phyloP scores from a whole-genome alignment of 2,888 invertebrate species.

The Agriopis aurantiaria region DNA sequence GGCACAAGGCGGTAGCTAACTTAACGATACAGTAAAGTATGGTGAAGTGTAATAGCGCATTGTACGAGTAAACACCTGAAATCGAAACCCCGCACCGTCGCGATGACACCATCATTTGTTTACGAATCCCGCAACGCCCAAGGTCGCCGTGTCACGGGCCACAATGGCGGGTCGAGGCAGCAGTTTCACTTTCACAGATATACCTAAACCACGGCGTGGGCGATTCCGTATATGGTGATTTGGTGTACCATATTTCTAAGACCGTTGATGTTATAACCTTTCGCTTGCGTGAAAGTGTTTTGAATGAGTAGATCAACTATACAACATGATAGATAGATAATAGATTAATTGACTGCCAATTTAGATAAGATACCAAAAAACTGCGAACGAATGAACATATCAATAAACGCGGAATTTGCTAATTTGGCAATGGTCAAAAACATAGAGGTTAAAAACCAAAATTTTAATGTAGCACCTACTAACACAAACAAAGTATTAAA shows the following conservation, averaged over 20 bases:
- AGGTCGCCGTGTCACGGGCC: slow-evolving; percentile 74
- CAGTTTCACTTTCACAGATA: slow-evolving; percentile 75
- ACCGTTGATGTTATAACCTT: background rate
- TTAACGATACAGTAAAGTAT: background rate
- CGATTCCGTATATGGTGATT: slow-evolving; percentile 27
- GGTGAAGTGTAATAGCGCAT: slow-evolving; percentile 7
- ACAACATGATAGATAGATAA: too few species aligned
- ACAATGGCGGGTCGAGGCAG: slow-evolving; percentile 70
- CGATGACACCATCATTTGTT: slow-evolving; percentile 64
- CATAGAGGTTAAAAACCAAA: too few species aligned
- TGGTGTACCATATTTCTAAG: slow-evolving; percentile 6
- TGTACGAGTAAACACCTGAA: slow-evolving; percentile 28
- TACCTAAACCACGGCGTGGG: slow-evolving; percentile 50
- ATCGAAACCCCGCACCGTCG: slow-evolving; percentile 38
- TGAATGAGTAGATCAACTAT: background rate
- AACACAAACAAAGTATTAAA: too few species aligned
- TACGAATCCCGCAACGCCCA: slow-evolving; percentile 65
- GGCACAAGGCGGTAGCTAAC: background rate
- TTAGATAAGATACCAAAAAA: too few species aligned
- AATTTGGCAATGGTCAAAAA: too few species aligned
- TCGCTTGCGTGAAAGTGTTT: background rate
- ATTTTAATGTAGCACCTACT: too few species aligned
- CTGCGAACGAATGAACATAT: too few species aligned
- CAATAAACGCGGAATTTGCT: too few species aligned
- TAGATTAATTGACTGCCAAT: too few species aligned